Conservation (phyloP, 2,113 vertebrate species). For the Phylloscopus trochiloides region DNA sequence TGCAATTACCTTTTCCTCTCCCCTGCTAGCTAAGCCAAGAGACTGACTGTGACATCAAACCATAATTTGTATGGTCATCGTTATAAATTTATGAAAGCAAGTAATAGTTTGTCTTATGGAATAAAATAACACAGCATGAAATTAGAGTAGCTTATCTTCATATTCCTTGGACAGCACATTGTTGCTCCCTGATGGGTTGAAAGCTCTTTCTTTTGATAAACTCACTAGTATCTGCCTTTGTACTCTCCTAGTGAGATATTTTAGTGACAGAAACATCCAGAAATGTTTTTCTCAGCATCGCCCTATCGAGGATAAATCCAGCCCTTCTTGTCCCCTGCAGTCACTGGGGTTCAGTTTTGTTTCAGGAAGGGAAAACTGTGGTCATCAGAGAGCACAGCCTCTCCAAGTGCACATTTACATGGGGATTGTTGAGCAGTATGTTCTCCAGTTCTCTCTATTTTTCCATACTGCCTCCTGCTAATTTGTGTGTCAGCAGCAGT, state of each 20-base stretch:
- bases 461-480: background rate
- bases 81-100: constrained; percentile 36
- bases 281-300: background rate
- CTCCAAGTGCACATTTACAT: background rate
- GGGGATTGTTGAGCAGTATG: rapidly evolving
- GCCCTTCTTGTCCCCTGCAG: background rate
- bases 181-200: constrained; percentile 29
- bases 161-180: constrained; percentile 23
- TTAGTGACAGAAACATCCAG: background rate
- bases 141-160: constrained; percentile 34
- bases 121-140: constrained; percentile 57
- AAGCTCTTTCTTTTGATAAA: constrained; percentile 38
- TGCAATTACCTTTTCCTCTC: constrained; percentile 40
- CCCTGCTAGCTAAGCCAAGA: background rate
- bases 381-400: background rate
- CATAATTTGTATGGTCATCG: background rate
- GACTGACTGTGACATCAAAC: constrained; percentile 5
- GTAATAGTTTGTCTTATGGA: constrained; percentile 26
- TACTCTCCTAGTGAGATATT: background rate
- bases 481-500: background rate
- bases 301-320: background rate
- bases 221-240: background rate
- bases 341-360: background rate
- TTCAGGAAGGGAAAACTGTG: background rate
- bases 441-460: background rate